These are phyloP conservation scores for Argya squamiceps DNA, from an alignment of 2,797 vertebrate genomes.

Conservation along the genomic window DNA sequence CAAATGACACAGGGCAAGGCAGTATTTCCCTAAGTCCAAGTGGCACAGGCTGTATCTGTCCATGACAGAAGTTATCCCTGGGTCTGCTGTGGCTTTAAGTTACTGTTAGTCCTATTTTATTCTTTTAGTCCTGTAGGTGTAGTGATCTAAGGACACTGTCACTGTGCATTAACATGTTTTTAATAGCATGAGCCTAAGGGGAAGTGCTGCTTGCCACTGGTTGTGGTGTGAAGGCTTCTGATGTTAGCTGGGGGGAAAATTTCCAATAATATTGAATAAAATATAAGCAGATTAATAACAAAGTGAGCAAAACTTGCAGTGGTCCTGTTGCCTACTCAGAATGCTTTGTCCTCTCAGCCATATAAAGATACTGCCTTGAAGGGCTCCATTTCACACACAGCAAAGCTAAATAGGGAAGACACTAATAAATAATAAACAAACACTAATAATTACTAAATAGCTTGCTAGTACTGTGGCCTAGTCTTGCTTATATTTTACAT, in stretches of 20 bases:
- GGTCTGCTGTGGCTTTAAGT: neutral
- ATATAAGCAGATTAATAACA: neutral
- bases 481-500: neutral
- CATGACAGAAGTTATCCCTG: neutral
- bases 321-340: neutral
- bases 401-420: neutral
- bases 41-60: neutral
- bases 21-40: neutral
- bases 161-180: neutral
- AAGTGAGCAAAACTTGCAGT: neutral
- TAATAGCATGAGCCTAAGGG: neutral
- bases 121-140: neutral
- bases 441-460: neutral
- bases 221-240: neutral
- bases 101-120: neutral
- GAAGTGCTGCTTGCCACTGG: neutral
- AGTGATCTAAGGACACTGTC: neutral
- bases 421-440: neutral
- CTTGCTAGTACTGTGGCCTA: neutral
- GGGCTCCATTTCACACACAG: neutral
- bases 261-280: neutral
- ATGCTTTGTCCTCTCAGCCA: neutral
- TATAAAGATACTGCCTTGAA: neutral
- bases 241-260: neutral
- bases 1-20: neutral